These are phyloP conservation scores for Drosophila persimilis DNA, from an alignment of 1,140 invertebrate genomes.

Conservation along the genomic window DNA sequence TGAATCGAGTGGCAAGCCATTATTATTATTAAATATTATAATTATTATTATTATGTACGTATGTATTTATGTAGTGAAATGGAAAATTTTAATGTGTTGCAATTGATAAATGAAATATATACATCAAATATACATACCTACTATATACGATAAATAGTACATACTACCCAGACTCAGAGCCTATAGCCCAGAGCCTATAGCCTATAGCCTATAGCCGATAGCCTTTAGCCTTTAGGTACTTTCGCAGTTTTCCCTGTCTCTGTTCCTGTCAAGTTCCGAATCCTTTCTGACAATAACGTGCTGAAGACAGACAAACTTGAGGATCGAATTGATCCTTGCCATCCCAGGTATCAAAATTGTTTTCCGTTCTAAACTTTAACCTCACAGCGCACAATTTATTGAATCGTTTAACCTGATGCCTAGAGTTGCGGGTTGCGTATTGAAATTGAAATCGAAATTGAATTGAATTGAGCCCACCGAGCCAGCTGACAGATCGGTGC, in stretches of 20 bases:
- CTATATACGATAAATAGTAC: conserved; percentile 21
- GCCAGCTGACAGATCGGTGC: conserved; percentile 69
- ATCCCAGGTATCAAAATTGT: no score
- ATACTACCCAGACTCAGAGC: conserved; percentile 21
- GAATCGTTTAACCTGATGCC: background rate
- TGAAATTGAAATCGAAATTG: conserved; percentile 22
- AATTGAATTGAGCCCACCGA: conserved; percentile 65
- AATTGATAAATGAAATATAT: conserved; percentile 67
- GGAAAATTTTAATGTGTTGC: conserved; percentile 73
- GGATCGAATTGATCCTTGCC: no score
- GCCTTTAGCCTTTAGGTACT: background rate
- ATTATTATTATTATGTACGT: conserved; percentile 70
- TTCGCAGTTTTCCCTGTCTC: background rate
- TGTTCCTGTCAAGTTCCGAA: background rate
- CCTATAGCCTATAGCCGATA: no score
- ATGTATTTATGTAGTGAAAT: conserved; percentile 75
- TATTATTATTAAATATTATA: conserved; percentile 65
- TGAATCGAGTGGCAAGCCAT: conserved; percentile 42
- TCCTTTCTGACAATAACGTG: conserved; percentile 2
- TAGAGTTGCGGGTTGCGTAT: conserved; percentile 15
- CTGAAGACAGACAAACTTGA: background rate
- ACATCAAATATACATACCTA: conserved; percentile 55
- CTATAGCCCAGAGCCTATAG: no score
- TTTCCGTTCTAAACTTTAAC: no score
- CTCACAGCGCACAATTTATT: conserved; percentile 6